Evolutionary conservation across 2,888 invertebrate genomes (phyloP).

Genomic region (Watsonalla cultraria): DNA sequence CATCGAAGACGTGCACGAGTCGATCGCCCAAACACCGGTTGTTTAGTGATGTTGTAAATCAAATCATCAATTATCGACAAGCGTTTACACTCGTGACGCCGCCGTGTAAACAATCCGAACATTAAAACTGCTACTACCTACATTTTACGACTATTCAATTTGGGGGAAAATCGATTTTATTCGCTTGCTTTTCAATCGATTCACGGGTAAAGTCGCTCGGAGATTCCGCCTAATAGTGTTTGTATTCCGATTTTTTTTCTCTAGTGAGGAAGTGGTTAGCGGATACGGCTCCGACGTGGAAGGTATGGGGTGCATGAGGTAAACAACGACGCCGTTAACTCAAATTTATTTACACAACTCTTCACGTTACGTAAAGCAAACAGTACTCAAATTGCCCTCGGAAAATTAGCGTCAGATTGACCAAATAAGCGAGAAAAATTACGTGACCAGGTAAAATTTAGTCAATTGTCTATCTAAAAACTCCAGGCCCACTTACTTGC

Average conservation of each 20-base stretch:
- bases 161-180: conserved; percentile 79
- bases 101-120: conserved; percentile 74
- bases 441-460: no score
- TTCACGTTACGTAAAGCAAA: conserved; percentile 24
- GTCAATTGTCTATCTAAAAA: background rate
- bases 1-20: conserved; percentile 54
- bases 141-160: conserved; percentile 73
- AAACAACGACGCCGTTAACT: conserved; percentile 45
- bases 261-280: conserved; percentile 65
- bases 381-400: conserved; percentile 7
- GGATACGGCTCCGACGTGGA: conserved; percentile 50
- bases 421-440: background rate
- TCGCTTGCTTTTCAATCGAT: conserved; percentile 71
- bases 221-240: conserved; percentile 30
- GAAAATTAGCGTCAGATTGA: no score
- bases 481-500: background rate
- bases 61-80: conserved; percentile 78
- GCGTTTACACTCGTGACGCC: conserved; percentile 77
- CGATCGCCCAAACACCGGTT: conserved; percentile 73
- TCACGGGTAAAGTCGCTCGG: conserved; percentile 62
- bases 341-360: conserved; percentile 32
- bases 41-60: conserved; percentile 78
- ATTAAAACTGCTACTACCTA: conserved; percentile 71
- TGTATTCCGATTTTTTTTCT: conserved; percentile 48
- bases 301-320: conserved; percentile 30